phyloP scores from a whole-genome alignment of 2,113 vertebrate species.

The Alces alces region DNA sequence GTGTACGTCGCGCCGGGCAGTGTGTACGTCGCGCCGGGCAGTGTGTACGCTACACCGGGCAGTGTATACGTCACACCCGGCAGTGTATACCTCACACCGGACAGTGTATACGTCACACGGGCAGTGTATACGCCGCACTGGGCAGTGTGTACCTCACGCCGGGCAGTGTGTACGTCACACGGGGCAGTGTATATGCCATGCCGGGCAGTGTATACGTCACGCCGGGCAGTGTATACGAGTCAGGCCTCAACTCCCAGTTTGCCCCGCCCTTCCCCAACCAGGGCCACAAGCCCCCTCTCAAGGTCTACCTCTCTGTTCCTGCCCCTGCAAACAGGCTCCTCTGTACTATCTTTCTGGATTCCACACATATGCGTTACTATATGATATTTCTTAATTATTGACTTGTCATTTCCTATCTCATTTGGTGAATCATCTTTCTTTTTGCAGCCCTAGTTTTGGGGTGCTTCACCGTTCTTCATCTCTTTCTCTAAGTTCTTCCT shows the following conservation, averaged over 20 bases:
- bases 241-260: accelerated
- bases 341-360: neutral
- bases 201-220: too few relatives aligned
- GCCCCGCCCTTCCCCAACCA: neutral
- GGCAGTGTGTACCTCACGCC: too few relatives aligned
- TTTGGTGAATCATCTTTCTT: neutral
- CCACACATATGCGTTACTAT: accelerated
- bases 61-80: too few relatives aligned
- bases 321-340: neutral
- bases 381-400: neutral
- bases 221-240: neutral
- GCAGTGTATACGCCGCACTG: too few relatives aligned
- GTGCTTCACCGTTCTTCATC: neutral
- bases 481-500: neutral
- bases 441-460: neutral
- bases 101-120: too few relatives aligned
- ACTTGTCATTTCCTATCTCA: neutral
- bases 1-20: too few relatives aligned
- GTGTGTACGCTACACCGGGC: accelerated
- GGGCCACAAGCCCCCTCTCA: accelerated
- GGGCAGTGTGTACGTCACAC: too few relatives aligned
- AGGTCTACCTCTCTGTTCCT: neutral
- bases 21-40: too few relatives aligned
- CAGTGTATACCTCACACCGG: accelerated
- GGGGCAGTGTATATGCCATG: too few relatives aligned